Evolutionary conservation across 2,113 vertebrate species (phyloP).

Genomic region (Toxostoma redivivum): DNA sequence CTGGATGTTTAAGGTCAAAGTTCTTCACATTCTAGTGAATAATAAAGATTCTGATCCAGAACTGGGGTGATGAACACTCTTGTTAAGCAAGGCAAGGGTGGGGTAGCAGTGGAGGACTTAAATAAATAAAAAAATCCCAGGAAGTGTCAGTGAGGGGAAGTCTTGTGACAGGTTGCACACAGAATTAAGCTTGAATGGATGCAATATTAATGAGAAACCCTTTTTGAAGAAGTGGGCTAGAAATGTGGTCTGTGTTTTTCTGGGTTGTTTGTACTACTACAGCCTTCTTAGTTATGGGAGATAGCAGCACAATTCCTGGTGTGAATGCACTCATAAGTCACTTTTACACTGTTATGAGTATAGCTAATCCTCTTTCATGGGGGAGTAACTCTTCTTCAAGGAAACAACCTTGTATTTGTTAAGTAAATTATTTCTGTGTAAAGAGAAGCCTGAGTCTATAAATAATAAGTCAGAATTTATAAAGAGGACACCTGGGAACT

Average conservation of each 20-base stretch:
- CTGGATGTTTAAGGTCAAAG: conserved; percentile 6
- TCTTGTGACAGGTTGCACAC: neutral
- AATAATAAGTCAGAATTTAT: conserved; percentile 7
- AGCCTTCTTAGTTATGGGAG: neutral
- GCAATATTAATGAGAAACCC: neutral
- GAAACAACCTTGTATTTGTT: conserved; percentile 25
- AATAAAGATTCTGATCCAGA: neutral
- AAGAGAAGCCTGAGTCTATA: neutral
- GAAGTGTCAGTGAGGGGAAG: neutral
- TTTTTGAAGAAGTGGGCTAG: neutral
- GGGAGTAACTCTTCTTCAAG: neutral
- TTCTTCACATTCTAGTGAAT: neutral
- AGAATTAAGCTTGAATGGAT: neutral
- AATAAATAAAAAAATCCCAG: neutral
- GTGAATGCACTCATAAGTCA: conserved; percentile 1
- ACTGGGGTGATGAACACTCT: neutral
- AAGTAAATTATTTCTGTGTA: conserved; percentile 46
- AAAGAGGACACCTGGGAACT: neutral
- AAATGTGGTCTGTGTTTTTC: neutral
- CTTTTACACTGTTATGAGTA: neutral
- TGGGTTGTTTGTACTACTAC: neutral
- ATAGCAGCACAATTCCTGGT: neutral
- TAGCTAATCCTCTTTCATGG: conserved; percentile 42
- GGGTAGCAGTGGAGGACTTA: neutral
- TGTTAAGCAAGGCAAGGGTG: neutral